Conservation (phyloP, 2,113 vertebrate genomes). For the Platysternon megacephalum region DNA sequence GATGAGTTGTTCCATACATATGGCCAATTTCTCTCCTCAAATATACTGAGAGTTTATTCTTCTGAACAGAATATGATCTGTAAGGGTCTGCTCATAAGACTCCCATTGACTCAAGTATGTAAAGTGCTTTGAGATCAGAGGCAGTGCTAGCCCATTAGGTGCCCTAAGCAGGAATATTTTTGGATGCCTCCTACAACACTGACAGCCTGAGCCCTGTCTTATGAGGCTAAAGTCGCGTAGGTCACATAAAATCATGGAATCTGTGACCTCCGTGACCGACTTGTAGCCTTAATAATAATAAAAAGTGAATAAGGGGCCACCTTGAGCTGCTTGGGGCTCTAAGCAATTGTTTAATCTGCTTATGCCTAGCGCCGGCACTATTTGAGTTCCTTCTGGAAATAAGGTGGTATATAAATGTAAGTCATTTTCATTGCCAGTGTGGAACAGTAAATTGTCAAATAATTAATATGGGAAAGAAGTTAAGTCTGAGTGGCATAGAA, state of each 20-base stretch:
- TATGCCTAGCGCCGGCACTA: too few species aligned
- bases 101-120: not conserved
- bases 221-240: too few species aligned
- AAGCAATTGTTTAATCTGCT: too few species aligned
- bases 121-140: not conserved
- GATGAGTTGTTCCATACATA: not conserved
- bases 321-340: too few species aligned
- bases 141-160: too few species aligned
- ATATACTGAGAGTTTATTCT: not conserved
- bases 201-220: too few species aligned
- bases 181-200: too few species aligned
- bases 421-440: not conserved
- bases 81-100: not conserved
- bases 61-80: not conserved
- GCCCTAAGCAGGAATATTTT: too few species aligned
- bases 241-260: too few species aligned
- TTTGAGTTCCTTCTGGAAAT: not conserved
- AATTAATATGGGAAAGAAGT: constrained; percentile 7
- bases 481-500: constrained; percentile 40
- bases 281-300: too few species aligned
- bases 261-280: too few species aligned
- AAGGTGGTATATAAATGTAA: not conserved
- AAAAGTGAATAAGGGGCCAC: too few species aligned
- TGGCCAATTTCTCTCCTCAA: not conserved
- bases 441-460: not conserved